Conservation (phyloP, 1,140 invertebrate species). For the Lepidurus couesii region DNA sequence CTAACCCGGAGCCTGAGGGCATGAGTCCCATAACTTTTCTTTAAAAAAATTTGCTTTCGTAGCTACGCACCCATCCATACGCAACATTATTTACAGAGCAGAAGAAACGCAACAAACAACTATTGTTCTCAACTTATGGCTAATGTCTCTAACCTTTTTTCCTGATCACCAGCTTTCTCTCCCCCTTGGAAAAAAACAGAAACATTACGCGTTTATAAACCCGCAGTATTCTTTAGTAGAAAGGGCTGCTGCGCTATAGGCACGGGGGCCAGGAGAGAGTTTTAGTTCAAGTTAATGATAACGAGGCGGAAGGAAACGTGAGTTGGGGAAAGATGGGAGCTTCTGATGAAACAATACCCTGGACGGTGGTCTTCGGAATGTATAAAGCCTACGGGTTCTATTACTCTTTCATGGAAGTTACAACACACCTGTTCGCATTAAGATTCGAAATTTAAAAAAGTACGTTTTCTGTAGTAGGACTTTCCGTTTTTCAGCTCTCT, state of each 20-base stretch:
- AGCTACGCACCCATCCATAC: not conserved
- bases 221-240: not conserved
- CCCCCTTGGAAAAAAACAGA: not conserved
- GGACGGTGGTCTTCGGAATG: not conserved
- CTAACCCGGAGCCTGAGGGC: not conserved
- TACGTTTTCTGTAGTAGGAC: not conserved
- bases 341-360: not conserved
- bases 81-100: not conserved
- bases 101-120: not conserved
- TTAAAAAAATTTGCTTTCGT: not conserved
- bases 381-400: not conserved
- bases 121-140: not conserved
- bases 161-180: not conserved
- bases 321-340: not conserved
- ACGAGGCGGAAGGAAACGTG: not conserved
- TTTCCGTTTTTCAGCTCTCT: not conserved
- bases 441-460: not conserved
- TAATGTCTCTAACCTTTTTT: not conserved
- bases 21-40: not conserved
- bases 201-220: not conserved
- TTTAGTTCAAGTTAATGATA: not conserved
- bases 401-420: not conserved
- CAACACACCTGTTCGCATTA: not conserved
- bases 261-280: not conserved
- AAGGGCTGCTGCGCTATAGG: not conserved